Evolutionary conservation across 2,797 vertebrate genomes (phyloP).

Genomic region (Acridotheres tristis): DNA sequence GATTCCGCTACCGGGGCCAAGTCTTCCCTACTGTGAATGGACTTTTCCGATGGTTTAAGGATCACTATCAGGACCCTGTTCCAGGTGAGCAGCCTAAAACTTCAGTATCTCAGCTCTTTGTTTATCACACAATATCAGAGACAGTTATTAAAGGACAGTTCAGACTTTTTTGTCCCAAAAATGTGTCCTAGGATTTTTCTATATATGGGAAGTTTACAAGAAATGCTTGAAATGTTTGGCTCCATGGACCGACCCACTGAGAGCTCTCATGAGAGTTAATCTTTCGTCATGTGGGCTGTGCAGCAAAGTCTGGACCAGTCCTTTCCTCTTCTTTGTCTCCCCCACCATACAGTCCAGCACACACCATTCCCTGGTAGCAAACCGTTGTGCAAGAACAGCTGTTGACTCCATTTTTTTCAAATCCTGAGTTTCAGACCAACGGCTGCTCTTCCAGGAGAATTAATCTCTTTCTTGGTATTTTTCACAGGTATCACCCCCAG

Average conservation of each 20-base stretch:
- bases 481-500: constrained; percentile 90
- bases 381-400: not conserved
- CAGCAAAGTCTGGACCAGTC: not conserved
- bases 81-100: constrained; percentile 80
- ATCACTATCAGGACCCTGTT: constrained; percentile 98
- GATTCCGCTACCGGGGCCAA: constrained; percentile 96
- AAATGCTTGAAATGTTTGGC: not conserved
- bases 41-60: constrained; percentile 98
- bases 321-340: not conserved
- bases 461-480: not conserved
- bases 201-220: not conserved
- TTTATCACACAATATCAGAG: not conserved
- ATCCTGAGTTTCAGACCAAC: not conserved
- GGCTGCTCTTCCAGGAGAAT: not conserved
- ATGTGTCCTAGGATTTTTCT: not conserved
- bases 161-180: not conserved
- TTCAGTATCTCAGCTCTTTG: not conserved
- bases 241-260: not conserved
- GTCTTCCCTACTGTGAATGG: constrained; percentile 95
- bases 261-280: not conserved
- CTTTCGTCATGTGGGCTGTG: not conserved
- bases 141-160: not conserved
- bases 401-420: not conserved
- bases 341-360: not conserved
- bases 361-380: not conserved